Evolutionary conservation across 1,140 invertebrate species (phyloP).

Genomic region (Akabosia matsudoensis): DNA sequence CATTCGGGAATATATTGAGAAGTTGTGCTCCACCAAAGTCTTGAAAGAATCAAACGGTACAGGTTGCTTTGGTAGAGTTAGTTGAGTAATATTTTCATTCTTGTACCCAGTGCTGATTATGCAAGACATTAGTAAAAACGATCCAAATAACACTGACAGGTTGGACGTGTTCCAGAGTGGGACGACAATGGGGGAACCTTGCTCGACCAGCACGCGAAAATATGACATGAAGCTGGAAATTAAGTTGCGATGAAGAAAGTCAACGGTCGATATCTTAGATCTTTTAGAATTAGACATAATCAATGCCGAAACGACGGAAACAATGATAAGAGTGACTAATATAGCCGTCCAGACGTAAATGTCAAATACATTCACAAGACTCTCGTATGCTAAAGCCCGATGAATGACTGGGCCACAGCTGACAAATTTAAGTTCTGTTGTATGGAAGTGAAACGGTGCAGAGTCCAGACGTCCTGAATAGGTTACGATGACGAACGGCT

Average conservation of each 20-base stretch:
- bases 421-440: neutral
- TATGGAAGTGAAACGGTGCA: too few relatives aligned
- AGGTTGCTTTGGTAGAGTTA: neutral
- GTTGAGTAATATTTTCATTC: slow-evolving; percentile 1
- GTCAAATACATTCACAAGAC: neutral
- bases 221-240: neutral
- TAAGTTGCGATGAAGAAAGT: neutral
- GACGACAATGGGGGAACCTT: neutral
- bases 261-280: neutral
- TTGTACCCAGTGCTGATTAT: neutral
- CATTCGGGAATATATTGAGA: neutral
- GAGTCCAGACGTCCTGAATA: too few relatives aligned
- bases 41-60: neutral
- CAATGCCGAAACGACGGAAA: neutral
- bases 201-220: neutral
- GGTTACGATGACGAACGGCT: too few relatives aligned
- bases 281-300: neutral
- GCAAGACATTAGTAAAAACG: neutral
- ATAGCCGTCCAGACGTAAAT: neutral
- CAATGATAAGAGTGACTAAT: neutral
- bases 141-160: neutral
- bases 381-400: neutral
- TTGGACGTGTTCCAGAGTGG: neutral
- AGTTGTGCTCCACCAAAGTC: neutral
- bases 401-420: neutral